phyloP scores from a whole-genome alignment of 2,113 vertebrate species.

The Oryzias curvinotus region DNA sequence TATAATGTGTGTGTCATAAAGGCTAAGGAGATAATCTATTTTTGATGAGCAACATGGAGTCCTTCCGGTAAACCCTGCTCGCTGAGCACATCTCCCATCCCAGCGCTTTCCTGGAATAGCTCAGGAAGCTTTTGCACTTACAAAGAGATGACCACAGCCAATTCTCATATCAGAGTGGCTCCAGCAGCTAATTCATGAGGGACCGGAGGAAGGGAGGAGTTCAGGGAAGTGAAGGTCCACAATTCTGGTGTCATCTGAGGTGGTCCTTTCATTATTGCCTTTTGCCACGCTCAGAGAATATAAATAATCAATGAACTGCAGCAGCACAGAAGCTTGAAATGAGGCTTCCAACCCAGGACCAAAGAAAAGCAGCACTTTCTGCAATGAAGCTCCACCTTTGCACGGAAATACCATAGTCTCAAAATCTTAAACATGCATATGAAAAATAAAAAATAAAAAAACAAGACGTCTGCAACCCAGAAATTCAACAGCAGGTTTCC shows the following conservation, averaged over 20 bases:
- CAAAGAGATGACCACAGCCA: conserved; percentile 47
- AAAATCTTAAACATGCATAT: no score
- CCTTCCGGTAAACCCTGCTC: conserved; percentile 58
- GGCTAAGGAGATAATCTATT: conserved; percentile 66
- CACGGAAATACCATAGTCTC: not conserved
- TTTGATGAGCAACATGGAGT: conserved; percentile 69
- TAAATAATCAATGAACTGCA: conserved; percentile 80
- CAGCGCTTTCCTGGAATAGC: conserved; percentile 63
- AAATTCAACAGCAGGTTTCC: no score
- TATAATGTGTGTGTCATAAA: conserved; percentile 40
- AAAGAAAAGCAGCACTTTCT: conserved; percentile 1
- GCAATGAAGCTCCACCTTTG: conserved; percentile 6
- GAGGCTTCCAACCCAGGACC: conserved; percentile 19
- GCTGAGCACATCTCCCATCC: conserved; percentile 55
- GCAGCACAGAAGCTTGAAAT: conserved; percentile 64
- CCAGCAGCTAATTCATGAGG: not conserved
- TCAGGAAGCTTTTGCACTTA: conserved; percentile 41
- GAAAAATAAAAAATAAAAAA: no score
- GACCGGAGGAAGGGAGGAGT: not conserved
- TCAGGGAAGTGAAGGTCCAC: conserved; percentile 1
- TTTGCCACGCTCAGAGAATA: conserved; percentile 41
- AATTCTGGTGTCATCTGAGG: not conserved
- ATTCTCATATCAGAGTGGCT: conserved; percentile 27
- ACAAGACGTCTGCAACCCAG: no score
- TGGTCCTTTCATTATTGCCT: conserved; percentile 1